Percentiles rank a stretch among this genome's conserved stretches.
Evolutionary conservation across 1,140 invertebrate genomes (phyloP).

Genomic region (Trichonephila clavata): DNA sequence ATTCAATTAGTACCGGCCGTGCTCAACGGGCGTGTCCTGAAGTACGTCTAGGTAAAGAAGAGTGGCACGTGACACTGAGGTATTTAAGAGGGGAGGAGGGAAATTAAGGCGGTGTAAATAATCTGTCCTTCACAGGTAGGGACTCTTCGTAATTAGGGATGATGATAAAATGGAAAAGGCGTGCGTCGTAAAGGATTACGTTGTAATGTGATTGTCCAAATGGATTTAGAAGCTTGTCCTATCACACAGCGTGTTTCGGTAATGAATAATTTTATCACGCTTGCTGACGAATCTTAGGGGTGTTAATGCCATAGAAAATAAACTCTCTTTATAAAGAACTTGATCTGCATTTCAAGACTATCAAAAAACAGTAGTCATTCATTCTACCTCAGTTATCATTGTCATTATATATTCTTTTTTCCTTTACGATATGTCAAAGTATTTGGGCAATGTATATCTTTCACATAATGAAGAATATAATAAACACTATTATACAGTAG

Average conservation of each 20-base stretch:
- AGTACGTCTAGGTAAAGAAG: constrained; percentile 1
- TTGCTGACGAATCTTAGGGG: too few species aligned
- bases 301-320: too few species aligned
- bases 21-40: background rate
- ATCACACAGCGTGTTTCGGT: background rate
- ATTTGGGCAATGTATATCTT: too few species aligned
- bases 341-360: too few species aligned
- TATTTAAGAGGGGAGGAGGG: background rate
- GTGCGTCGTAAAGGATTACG: background rate
- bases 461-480: too few species aligned
- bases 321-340: too few species aligned
- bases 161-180: background rate
- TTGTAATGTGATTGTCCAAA: constrained; percentile 2
- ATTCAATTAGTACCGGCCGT: constrained; percentile 16
- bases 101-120: constrained; percentile 26
- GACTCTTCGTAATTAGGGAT: background rate
- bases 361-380: too few species aligned
- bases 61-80: background rate
- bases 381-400: too few species aligned
- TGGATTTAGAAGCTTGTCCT: background rate
- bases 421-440: too few species aligned
- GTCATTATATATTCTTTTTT: too few species aligned
- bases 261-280: background rate
- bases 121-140: background rate
- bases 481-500: too few species aligned